Evolutionary conservation across 2,888 invertebrate genomes (phyloP), one percentile per base, ranked within the genome.

Genomic region (Operophtera brumata): DNA sequence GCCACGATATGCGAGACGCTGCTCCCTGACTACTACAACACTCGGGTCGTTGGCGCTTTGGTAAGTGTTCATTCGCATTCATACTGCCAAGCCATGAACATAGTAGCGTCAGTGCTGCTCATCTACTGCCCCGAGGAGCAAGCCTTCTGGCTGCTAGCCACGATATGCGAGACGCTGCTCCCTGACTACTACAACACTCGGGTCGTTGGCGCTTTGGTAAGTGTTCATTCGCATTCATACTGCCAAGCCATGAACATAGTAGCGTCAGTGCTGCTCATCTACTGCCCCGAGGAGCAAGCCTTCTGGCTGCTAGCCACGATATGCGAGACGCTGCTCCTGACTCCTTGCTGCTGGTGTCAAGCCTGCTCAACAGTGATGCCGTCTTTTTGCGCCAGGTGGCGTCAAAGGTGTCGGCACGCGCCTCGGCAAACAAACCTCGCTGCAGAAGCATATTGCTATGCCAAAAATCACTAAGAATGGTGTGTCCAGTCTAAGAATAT

Each of bases 211-310:
- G 94, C 94, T 61, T 92, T 97, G 72, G 92, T 92, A 68, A 81
- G 84, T 66, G 7, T 42, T 44, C 6, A 36, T 35, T 20, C 5
- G 49, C 20, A n/a, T n/a, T n/a, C n/a, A n/a, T 99, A 99, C 82
- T 99, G 99, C 71, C 97, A 98, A 86, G 99, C 99, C 0, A 99
- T 99, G 99, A 99, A 99, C 83, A 99, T 99, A 60, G 98, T 99
- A 0, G 96, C 98, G 0, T 97, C 98, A 10, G 99, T 99, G 28
- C 92, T 99, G 42, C 91, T 99, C 34, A 94, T 99, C 63, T 99
- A 97, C 82, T 97, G 97, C 67, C 95, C 95, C 10, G 99, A 98
- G 82, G 99, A 99, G 82, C 97, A 98, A 77, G 97, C 99, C 0
- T 99, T 99, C 82, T 99, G 99, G 99, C 91, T 99, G 67, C 89